Base-by-base conservation (phyloP, 2,797 vertebrate genomes). In the Silurus aristotelis region DNA sequence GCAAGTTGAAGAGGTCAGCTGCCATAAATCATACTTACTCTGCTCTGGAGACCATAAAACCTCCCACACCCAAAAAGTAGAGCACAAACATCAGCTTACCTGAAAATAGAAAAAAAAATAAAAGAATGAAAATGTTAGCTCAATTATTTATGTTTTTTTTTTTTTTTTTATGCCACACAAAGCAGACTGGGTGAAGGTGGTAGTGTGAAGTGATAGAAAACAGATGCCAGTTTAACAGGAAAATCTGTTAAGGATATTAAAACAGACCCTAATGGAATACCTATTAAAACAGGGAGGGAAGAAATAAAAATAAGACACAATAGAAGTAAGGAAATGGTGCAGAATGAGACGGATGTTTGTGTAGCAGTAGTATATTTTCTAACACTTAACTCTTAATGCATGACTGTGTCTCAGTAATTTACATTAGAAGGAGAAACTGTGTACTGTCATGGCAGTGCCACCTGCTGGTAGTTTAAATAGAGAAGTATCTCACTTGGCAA, bases 51-150 rank as follows among this genome's bases (percentile, higher is more conserved):
- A 78, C 66, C 61, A 85, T 78, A 27, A 82, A 48, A 82, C 66
- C 43, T 84, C 82, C 75, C 80, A 81, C 80, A 80, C 84, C 73
- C 87, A 86, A 38, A 85, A 20, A 7, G 82, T 71, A 56, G 20
- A 85, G 73, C 38, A 88, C 67, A 87, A 87, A 85, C 71, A 81
- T 80, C 82, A 84, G 81, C 88, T 90, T 90, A 90, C 90, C 89
- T 91, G 67, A 77, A 89, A 89, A 60, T 31, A 80, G 68, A 86
- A 89, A 20, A 61, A 84, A 67, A 84, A 71, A 85, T 14, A 87
- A 20, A 60, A 48, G 83, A 80, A 85, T 19, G 83, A 64, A 67
- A 55, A 67, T 19, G 67, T 87, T 78, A 77, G 55, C 25, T 60
- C 20, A 4, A 9, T 46, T 27, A 5, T 10, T 9, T 80, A 63